Conservation (phyloP, 1,140 invertebrate genomes). For the Zaprionus ornatus region DNA sequence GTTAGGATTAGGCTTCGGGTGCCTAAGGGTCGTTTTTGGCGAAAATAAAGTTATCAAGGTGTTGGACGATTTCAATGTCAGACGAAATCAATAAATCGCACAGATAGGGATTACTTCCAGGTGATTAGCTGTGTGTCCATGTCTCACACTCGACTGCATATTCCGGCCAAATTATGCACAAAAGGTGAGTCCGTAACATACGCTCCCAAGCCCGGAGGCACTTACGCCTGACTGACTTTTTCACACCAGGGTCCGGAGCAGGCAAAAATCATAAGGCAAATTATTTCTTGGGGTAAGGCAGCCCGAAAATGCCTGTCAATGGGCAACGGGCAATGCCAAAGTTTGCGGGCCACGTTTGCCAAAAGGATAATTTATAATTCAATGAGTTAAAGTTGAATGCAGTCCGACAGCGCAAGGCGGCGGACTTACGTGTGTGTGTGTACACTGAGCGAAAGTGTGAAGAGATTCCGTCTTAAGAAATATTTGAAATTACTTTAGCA, state of each 20-base stretch:
- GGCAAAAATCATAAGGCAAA: constrained; percentile 72
- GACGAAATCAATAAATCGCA: constrained; percentile 77
- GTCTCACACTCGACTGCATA: constrained; percentile 68
- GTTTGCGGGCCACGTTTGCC: constrained; percentile 63
- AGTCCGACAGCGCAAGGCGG: constrained; percentile 51
- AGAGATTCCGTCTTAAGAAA: too few species aligned
- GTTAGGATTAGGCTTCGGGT: neutral
- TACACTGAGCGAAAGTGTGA: neutral
- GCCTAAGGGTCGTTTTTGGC: neutral
- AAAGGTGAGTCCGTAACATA: constrained; percentile 46
- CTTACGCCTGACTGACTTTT: constrained; percentile 76
- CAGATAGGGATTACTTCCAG: constrained; percentile 75
- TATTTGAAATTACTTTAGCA: too few species aligned
- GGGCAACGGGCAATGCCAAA: constrained; percentile 72
- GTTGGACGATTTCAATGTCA: constrained; percentile 66
- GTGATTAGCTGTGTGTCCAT: constrained; percentile 77
- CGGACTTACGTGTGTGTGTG: neutral
- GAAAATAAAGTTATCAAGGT: constrained; percentile 55
- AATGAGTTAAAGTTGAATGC: constrained; percentile 81
- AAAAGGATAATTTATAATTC: constrained; percentile 76
- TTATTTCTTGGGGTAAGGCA: constrained; percentile 50
- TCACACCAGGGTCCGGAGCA: constrained; percentile 52
- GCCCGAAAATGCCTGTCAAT: constrained; percentile 69
- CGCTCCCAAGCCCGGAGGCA: constrained; percentile 54
- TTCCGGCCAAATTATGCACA: constrained; percentile 47